Percentiles rank a stretch among this genome's conserved stretches.
Evolutionary conservation across 2,113 vertebrate species (phyloP).

Genomic region (Castor canadensis): DNA sequence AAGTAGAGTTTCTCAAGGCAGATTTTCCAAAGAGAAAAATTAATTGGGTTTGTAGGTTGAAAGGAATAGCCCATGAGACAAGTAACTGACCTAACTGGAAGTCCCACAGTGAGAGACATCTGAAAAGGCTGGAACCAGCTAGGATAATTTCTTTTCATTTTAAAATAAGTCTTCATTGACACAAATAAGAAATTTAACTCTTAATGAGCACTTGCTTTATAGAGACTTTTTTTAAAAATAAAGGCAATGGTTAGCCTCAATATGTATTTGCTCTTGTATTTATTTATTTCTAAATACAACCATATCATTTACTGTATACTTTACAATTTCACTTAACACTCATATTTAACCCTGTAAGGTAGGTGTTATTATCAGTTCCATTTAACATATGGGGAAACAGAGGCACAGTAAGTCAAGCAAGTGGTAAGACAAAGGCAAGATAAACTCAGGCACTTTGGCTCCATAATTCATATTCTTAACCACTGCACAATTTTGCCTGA

Average conservation of each 20-base stretch:
- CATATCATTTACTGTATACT: background rate
- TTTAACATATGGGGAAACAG: conserved; percentile 21
- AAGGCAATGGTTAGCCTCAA: background rate
- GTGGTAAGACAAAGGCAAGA: no score
- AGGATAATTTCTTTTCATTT: background rate
- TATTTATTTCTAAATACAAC: background rate
- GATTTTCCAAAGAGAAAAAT: conserved; percentile 73
- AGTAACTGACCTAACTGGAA: conserved; percentile 48
- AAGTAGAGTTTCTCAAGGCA: conserved; percentile 64
- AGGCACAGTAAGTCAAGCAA: background rate
- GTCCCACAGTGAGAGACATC: background rate
- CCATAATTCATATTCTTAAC: background rate
- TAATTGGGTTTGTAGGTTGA: conserved; percentile 76
- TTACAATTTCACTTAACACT: background rate
- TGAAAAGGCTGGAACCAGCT: background rate
- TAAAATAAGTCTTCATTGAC: conserved; percentile 36
- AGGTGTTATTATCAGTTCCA: background rate
- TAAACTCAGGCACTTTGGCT: background rate
- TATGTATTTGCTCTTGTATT: background rate
- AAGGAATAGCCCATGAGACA: conserved; percentile 72
- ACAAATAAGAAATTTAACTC: conserved; percentile 33
- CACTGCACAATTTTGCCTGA: background rate
- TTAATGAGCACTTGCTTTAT: background rate
- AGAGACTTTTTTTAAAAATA: background rate
- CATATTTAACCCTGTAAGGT: background rate